A percentile compares a stretch with the other conserved stretches of the same genome.
Conservation (phyloP, 1,140 invertebrate genomes). For the Maconellicoccus hirsutus region DNA sequence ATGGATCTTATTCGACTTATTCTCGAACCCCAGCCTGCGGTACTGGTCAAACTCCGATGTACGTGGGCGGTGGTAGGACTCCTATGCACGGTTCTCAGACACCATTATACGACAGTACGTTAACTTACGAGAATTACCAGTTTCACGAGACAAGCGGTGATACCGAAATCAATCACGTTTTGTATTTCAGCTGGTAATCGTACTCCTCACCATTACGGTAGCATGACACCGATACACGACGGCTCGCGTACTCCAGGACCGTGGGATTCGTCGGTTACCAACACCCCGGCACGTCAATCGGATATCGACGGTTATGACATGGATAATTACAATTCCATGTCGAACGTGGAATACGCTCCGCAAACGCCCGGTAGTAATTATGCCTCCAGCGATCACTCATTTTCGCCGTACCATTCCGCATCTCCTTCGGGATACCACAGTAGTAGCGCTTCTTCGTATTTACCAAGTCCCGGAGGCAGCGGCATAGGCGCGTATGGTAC, state of each 20-base stretch:
- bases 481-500: conserved; percentile 51
- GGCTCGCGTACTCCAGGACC: conserved; percentile 74
- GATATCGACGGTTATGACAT: conserved; percentile 43
- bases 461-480: conserved; percentile 55
- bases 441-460: conserved; percentile 31
- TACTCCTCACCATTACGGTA: conserved; percentile 85
- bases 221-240: conserved; percentile 86
- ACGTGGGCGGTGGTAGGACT: conserved; percentile 67
- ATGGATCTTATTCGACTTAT: conserved; percentile 62
- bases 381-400: conserved; percentile 58
- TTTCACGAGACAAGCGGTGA: too few species aligned
- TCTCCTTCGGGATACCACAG: conserved; percentile 48
- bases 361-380: conserved; percentile 87
- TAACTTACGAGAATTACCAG: too few species aligned
- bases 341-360: conserved; percentile 76
- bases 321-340: conserved; percentile 40
- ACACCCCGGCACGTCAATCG: conserved; percentile 67
- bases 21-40: conserved; percentile 62
- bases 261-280: conserved; percentile 81
- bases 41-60: conserved; percentile 72
- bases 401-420: conserved; percentile 79
- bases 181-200: conserved; percentile 52
- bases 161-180: too few species aligned
- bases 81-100: conserved; percentile 79
- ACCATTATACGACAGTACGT: conserved; percentile 66